phyloP scores from a whole-genome alignment of 2,888 invertebrate species.

The Seira sanloemensis region DNA sequence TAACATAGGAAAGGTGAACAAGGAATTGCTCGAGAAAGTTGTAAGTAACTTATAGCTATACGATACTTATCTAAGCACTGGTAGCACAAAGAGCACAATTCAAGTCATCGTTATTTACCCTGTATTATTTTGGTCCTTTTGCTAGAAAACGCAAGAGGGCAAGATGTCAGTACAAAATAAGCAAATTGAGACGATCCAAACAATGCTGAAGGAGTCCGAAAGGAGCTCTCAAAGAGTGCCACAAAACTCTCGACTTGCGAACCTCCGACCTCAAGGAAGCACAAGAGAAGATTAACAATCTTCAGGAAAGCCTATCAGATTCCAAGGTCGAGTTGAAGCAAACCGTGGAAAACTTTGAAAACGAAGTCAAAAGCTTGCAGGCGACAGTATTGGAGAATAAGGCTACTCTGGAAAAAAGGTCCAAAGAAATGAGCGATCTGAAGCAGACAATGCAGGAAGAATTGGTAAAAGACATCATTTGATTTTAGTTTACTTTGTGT shows the following conservation, averaged over 20 bases:
- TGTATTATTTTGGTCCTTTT: too few relatives aligned
- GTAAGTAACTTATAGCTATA: too few relatives aligned
- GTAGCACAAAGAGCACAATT: too few relatives aligned
- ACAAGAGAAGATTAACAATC: constrained; percentile 3
- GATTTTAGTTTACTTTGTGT: background rate
- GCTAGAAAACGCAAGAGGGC: constrained; percentile 15
- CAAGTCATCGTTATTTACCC: too few relatives aligned
- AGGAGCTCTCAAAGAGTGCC: background rate
- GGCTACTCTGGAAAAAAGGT: background rate
- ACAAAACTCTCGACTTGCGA: background rate
- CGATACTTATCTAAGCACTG: too few relatives aligned
- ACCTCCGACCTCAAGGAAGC: constrained; percentile 7
- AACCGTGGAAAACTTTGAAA: constrained; percentile 24
- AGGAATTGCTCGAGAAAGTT: constrained; percentile 11
- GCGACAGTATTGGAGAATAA: background rate
- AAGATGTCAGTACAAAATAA: background rate
- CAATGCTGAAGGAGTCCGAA: background rate
- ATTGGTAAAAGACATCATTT: constrained; percentile 29
- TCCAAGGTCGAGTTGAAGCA: constrained; percentile 27
- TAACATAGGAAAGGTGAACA: background rate
- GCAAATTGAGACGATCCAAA: background rate
- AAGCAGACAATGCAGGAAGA: constrained; percentile 29
- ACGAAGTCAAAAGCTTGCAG: constrained; percentile 13
- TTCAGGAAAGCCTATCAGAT: constrained; percentile 12
- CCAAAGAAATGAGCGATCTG: constrained; percentile 16